phyloP scores from a whole-genome alignment of 2,797 vertebrate genomes.

The Allobates femoralis region DNA sequence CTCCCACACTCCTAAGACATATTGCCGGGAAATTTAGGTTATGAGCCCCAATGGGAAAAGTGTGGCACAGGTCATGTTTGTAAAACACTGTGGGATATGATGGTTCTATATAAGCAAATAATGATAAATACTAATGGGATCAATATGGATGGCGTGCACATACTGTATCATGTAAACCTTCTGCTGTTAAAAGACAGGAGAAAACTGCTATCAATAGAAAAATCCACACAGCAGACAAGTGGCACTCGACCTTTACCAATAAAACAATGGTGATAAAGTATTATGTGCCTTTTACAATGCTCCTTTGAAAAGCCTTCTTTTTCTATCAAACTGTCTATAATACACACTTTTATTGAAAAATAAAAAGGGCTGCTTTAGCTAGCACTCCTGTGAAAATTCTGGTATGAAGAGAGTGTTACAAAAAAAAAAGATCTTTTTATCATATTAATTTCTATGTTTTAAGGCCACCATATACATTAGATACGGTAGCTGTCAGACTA shows the following conservation, averaged over 20 bases:
- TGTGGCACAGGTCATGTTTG: no score
- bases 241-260: conserved; percentile 25
- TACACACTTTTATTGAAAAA: not conserved
- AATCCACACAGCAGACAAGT: conserved; percentile 22
- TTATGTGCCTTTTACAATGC: conserved; percentile 30
- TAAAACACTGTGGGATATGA: no score
- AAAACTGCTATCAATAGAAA: conserved; percentile 2
- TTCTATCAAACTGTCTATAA: not conserved
- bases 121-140: no score
- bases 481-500: no score
- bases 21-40: no score
- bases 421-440: not conserved
- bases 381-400: not conserved
- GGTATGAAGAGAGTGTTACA: not conserved
- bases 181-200: not conserved
- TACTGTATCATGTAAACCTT: not conserved
- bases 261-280: conserved; percentile 24
- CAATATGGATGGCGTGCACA: not conserved
- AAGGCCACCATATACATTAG: no score
- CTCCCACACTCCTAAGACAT: no score
- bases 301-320: not conserved
- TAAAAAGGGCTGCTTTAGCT: not conserved
- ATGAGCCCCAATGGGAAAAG: no score
- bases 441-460: not conserved
- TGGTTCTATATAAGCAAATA: no score